phyloP scores from a whole-genome alignment of 2,888 invertebrate genomes.

The Dexiosoma caninum region DNA sequence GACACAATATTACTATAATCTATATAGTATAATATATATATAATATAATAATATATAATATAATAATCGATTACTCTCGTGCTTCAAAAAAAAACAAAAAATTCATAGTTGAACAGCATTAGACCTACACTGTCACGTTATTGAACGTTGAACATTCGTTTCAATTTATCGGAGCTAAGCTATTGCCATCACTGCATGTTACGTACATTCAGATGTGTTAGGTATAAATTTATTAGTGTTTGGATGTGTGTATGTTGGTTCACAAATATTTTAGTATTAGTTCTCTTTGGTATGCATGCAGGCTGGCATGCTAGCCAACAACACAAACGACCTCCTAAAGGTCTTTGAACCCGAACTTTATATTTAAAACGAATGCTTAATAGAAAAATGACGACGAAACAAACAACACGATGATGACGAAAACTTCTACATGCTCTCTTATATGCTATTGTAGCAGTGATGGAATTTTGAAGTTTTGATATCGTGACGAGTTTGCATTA shows the following conservation, averaged over 20 bases:
- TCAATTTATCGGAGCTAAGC: constrained; percentile 20
- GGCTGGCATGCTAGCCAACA: constrained; percentile 1
- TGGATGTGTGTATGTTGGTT: not conserved
- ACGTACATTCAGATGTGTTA: no score
- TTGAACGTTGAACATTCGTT: constrained; percentile 49
- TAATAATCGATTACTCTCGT: not conserved
- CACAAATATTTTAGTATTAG: constrained; percentile 16
- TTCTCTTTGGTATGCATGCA: not conserved
- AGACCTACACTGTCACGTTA: constrained; percentile 40
- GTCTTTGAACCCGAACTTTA: constrained; percentile 75
- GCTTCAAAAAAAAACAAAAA: not conserved
- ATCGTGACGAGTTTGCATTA: no score
- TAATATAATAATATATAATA: no score
- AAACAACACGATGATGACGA: constrained; percentile 13
- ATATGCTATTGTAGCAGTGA: not conserved
- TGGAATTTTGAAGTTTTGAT: no score
- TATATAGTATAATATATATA: no score
- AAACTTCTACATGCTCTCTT: constrained; percentile 24
- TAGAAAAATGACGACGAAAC: constrained; percentile 31
- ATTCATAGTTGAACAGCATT: not conserved
- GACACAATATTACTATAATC: no score
- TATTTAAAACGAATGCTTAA: constrained; percentile 60
- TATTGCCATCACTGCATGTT: constrained; percentile 7
- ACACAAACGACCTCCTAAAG: constrained; percentile 76
- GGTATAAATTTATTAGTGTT: no score